Evolutionary conservation across 2,888 invertebrate genomes (phyloP).

Genomic region (Exocentrus adspersus): DNA sequence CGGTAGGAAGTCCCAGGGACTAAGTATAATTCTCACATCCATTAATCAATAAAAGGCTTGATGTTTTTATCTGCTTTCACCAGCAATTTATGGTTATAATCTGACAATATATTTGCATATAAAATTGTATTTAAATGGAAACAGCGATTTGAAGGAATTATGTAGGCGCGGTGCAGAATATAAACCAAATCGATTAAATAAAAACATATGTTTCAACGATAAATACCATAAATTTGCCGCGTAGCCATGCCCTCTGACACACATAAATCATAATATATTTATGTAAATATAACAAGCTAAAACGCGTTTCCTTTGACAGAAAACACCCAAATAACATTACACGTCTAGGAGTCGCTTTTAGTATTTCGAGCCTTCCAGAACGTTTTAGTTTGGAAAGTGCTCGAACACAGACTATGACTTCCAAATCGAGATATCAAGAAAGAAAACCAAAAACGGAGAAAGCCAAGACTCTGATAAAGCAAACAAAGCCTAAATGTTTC

Average conservation of each 20-base stretch:
- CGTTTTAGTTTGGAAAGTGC: constrained; percentile 20
- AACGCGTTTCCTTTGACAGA: neutral
- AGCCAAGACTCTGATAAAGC: constrained; percentile 56
- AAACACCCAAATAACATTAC: constrained; percentile 9
- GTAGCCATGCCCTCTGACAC: neutral
- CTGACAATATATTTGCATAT: too few species aligned
- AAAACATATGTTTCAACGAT: neutral
- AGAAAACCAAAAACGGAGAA: constrained; percentile 51
- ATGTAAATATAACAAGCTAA: constrained; percentile 18
- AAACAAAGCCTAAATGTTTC: constrained; percentile 56
- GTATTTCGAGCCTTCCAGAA: constrained; percentile 10
- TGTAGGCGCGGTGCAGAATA: neutral
- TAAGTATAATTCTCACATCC: too few species aligned
- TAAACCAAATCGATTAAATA: neutral
- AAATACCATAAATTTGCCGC: neutral
- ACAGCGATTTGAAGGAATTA: neutral
- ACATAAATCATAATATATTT: constrained; percentile 4
- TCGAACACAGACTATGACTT: constrained; percentile 25
- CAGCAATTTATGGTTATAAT: too few species aligned
- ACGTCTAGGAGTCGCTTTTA: constrained; percentile 3
- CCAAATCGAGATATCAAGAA: constrained; percentile 53
- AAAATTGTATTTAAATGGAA: too few species aligned
- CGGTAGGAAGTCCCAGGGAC: too few species aligned
- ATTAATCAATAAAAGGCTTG: too few species aligned
- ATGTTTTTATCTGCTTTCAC: too few species aligned